Evolutionary conservation across 2,113 vertebrate species (phyloP).

Genomic region (Turdus rufiventris): DNA sequence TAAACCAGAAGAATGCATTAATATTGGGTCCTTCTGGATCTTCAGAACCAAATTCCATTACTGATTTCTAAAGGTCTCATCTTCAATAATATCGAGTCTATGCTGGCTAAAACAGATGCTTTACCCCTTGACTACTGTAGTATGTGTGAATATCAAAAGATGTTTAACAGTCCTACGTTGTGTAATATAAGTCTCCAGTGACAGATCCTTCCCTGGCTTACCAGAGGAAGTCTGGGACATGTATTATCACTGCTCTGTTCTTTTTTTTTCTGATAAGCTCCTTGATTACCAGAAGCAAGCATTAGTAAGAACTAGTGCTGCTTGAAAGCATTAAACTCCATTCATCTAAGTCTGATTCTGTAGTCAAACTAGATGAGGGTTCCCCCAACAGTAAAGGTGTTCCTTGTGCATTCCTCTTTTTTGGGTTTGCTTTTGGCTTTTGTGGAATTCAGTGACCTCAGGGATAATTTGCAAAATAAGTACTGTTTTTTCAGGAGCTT

Average conservation of each 20-base stretch:
- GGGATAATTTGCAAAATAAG: not conserved
- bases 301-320: not conserved
- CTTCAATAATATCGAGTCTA: rapidly evolving
- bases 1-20: not conserved
- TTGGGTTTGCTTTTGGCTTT: not conserved
- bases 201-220: not conserved
- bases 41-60: not conserved
- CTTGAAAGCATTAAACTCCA: not conserved
- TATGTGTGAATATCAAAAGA: not conserved
- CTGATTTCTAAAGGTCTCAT: not conserved
- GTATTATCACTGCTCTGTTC: not conserved
- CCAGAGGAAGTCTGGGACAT: not conserved
- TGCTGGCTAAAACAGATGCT: not conserved
- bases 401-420: not conserved
- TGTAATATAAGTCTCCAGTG: not conserved
- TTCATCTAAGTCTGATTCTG: not conserved
- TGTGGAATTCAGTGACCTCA: not conserved
- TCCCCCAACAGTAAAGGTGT: not conserved
- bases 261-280: not conserved
- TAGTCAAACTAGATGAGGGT: not conserved
- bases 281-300: not conserved
- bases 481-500: not conserved
- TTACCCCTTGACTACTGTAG: not conserved
- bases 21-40: not conserved
- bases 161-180: not conserved